Evolutionary conservation across 2,888 invertebrate genomes (phyloP).

Genomic region (Zelleria hepariella): DNA sequence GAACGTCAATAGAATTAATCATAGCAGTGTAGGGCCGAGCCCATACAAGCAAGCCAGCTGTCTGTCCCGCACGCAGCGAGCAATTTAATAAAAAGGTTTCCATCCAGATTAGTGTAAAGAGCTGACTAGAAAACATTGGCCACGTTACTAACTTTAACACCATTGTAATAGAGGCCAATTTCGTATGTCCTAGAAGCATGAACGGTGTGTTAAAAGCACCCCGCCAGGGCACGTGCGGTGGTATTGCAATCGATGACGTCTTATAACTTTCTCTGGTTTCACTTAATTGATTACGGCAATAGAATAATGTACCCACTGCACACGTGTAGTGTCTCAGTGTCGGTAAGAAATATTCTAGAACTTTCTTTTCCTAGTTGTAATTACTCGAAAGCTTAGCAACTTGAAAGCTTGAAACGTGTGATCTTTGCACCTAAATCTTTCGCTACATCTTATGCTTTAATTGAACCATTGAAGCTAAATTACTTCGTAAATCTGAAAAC

Average conservation of each 20-base stretch:
- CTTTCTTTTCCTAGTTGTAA: not conserved
- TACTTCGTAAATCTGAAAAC: no score
- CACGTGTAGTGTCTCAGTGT: not conserved
- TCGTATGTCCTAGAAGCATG: not conserved
- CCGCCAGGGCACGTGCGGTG: not conserved
- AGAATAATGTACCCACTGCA: not conserved
- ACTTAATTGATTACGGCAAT: conserved; percentile 2
- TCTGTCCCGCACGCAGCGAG: conserved; percentile 27
- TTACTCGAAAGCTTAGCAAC: no score
- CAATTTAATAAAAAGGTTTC: conserved; percentile 71
- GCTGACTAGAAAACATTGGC: not conserved
- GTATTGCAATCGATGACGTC: conserved; percentile 28
- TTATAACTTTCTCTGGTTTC: conserved; percentile 40
- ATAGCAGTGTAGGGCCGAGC: conserved; percentile 39
- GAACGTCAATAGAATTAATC: conserved; percentile 41
- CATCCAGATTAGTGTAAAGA: conserved; percentile 31
- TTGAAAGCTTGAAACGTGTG: no score
- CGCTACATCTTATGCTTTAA: no score
- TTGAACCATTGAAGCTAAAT: no score
- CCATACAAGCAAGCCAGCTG: conserved; percentile 62
- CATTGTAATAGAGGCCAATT: not conserved
- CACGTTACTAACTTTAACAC: not conserved
- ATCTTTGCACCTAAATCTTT: no score
- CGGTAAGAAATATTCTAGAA: not conserved
- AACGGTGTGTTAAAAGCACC: conserved; percentile 3